Percentiles rank a stretch among this genome's conserved stretches.
Evolutionary conservation across 2,888 invertebrate genomes (phyloP).

Genomic region (Eristalis pertinax): DNA sequence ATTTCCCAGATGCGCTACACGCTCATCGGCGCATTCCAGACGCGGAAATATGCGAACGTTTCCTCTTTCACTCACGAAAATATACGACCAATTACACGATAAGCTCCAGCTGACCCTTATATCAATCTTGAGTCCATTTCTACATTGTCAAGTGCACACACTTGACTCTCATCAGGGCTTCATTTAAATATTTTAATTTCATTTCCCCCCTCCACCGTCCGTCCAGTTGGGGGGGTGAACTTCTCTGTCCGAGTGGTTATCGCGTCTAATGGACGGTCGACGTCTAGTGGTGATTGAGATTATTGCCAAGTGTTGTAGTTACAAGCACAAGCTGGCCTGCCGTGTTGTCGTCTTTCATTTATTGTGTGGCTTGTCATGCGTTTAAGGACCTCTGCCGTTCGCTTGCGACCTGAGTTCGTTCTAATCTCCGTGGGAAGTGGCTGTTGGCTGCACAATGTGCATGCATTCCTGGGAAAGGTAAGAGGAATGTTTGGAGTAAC

Average conservation of each 20-base stretch:
- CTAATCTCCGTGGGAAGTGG: too few species aligned
- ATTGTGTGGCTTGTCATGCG: neutral
- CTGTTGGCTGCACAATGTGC: too few species aligned
- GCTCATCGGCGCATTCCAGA: slow-evolving; percentile 21
- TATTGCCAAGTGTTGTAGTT: neutral
- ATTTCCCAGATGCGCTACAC: slow-evolving; percentile 57
- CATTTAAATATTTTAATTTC: slow-evolving; percentile 9
- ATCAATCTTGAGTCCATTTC: slow-evolving; percentile 66
- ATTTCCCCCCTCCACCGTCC: too few species aligned
- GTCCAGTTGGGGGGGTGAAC: too few species aligned
- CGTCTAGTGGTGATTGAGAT: neutral
- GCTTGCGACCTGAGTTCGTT: neutral
- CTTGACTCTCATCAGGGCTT: slow-evolving; percentile 4
- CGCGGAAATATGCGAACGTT: slow-evolving; percentile 43
- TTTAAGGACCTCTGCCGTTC: neutral
- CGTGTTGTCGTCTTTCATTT: neutral
- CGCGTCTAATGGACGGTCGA: neutral
- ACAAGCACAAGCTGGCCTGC: neutral
- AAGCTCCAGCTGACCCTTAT: slow-evolving; percentile 64
- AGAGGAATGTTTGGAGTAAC: too few species aligned
- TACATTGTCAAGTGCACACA: slow-evolving; percentile 16
- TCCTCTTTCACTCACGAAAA: slow-evolving; percentile 32
- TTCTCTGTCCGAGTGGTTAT: neutral
- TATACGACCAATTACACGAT: slow-evolving; percentile 70
- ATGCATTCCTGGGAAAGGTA: too few species aligned